Percentiles rank a stretch among this genome's conserved stretches.
Evolutionary conservation across 2,888 invertebrate species (phyloP).

Genomic region (Sminthurinus aureus): DNA sequence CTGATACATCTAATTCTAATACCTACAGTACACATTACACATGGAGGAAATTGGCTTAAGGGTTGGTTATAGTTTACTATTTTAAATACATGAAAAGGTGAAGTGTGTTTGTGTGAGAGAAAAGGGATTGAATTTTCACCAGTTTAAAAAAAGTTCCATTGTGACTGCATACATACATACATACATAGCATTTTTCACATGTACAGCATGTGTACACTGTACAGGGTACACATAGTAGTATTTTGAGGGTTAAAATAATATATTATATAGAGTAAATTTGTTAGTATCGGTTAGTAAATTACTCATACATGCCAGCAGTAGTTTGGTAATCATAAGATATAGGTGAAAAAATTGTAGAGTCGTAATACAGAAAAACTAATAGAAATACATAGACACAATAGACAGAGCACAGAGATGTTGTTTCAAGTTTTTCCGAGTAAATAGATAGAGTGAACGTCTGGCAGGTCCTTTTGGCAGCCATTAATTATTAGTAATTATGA

Average conservation of each 20-base stretch:
- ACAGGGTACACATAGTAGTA: background rate
- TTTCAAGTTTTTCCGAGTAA: slow-evolving; percentile 4
- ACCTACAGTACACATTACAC: no score
- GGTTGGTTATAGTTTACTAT: no score
- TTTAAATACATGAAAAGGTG: no score
- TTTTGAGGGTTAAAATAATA: background rate
- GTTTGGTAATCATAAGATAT: background rate
- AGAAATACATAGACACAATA: slow-evolving; percentile 13
- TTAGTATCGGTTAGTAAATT: background rate
- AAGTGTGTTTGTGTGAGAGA: no score
- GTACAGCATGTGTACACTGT: background rate
- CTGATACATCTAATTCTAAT: no score
- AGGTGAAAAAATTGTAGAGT: slow-evolving; percentile 10
- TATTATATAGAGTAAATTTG: background rate
- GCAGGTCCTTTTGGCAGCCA: slow-evolving; percentile 27
- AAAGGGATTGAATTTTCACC: no score
- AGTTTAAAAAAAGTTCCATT: no score
- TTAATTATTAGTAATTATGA: slow-evolving; percentile 36
- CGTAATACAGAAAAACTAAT: slow-evolving; percentile 8
- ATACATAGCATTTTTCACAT: background rate
- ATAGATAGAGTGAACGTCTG: slow-evolving; percentile 18
- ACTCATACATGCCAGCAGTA: background rate
- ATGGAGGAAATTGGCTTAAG: no score
- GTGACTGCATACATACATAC: no score
- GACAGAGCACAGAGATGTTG: background rate